Percentiles rank a stretch among this genome's conserved stretches.
These are phyloP conservation scores for Drosophila jambulina DNA, from an alignment of 1,140 invertebrate genomes.

Conservation along the genomic window DNA sequence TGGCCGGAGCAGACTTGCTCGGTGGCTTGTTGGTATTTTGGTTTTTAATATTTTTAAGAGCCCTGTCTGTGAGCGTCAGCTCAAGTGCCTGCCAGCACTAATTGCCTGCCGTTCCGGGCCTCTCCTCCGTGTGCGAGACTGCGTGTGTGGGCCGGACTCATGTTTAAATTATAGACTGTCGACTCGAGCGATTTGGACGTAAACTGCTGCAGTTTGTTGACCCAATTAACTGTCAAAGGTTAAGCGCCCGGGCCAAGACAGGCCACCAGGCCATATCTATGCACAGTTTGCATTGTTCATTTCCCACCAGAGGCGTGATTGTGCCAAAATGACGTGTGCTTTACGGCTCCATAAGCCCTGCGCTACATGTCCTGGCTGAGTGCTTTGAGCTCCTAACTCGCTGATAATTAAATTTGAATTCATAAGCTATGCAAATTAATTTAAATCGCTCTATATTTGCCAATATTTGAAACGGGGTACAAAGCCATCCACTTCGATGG, in stretches of 20 bases:
- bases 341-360: constrained; percentile 18
- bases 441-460: constrained; percentile 15
- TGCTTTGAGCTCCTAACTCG: constrained; percentile 8
- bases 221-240: constrained; percentile 71
- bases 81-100: constrained; percentile 43
- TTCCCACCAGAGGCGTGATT: constrained; percentile 38
- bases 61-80: constrained; percentile 30
- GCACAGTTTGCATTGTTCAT: constrained; percentile 72
- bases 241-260: constrained; percentile 52
- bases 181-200: constrained; percentile 56
- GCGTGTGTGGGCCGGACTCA: constrained; percentile 17
- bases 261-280: constrained; percentile 20
- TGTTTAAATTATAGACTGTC: constrained; percentile 71
- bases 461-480: constrained; percentile 2
- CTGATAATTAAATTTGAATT: constrained; percentile 29
- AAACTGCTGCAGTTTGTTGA: constrained; percentile 64
- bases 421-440: constrained; percentile 28
- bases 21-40: constrained; percentile 41
- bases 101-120: constrained; percentile 38
- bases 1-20: constrained; percentile 37
- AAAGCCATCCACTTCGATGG: neutral
- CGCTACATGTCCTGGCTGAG: neutral
- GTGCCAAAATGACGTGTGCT: constrained; percentile 46
- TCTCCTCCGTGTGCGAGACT: neutral
- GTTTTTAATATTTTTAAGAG: constrained; percentile 72